These are phyloP conservation scores for Alexandromys fortis DNA, from an alignment of 2,113 vertebrate genomes.

Conservation along the genomic window DNA sequence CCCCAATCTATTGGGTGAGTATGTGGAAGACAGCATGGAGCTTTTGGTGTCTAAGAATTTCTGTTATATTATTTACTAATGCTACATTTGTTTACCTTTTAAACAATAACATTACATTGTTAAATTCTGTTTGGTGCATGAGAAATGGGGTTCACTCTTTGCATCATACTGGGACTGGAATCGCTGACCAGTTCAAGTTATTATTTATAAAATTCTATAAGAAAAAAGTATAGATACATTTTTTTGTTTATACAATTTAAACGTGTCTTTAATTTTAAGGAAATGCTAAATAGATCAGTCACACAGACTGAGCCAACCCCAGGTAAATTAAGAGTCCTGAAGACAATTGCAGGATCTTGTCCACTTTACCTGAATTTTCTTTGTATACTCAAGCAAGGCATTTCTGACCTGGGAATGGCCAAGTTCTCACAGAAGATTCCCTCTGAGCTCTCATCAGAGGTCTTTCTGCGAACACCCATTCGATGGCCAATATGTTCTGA, in stretches of 20 bases:
- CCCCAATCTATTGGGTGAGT: not conserved
- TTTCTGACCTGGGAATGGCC: not conserved
- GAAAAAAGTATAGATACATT: not conserved
- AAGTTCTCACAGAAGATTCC: conserved; percentile 33
- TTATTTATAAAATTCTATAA: conserved; percentile 38
- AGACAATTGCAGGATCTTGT: not conserved
- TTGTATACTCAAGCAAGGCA: not conserved
- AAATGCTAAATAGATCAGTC: conserved; percentile 5
- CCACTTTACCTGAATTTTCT: not conserved
- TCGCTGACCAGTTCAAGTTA: not conserved
- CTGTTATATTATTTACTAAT: conserved; percentile 47
- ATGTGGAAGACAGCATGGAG: conserved; percentile 26
- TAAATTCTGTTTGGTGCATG: not conserved
- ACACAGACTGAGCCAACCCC: not conserved
- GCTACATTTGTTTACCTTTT: conserved; percentile 27
- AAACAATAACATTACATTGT: not conserved
- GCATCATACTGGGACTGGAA: no score
- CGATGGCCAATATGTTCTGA: conserved; percentile 56
- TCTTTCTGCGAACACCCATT: conserved; percentile 11
- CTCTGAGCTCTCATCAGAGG: not conserved
- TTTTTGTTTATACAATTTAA: conserved; percentile 9
- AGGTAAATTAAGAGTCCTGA: conserved; percentile 13
- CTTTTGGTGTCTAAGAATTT: conserved; percentile 5
- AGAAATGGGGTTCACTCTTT: no score
- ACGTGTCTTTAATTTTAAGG: conserved; percentile 36